phyloP scores from a whole-genome alignment of 1,140 invertebrate genomes.

The Diploscapter pachys region DNA sequence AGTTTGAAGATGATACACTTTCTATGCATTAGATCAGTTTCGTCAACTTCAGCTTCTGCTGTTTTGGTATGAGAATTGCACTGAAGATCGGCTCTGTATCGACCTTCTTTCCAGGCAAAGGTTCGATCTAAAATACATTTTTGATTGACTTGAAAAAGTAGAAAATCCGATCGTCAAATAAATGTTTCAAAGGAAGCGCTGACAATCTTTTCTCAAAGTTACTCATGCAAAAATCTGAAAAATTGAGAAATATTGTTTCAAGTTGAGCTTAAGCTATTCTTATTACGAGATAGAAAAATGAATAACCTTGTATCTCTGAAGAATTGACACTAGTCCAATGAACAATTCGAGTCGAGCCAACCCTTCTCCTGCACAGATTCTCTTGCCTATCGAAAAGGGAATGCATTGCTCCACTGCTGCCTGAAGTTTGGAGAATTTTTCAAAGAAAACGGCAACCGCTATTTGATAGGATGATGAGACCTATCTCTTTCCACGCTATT shows the following conservation, averaged over 20 bases:
- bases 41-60: background rate
- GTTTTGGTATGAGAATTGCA: background rate
- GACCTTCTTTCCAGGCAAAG: background rate
- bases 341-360: background rate
- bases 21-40: too few relatives aligned
- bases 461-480: too few relatives aligned
- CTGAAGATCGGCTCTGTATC: background rate
- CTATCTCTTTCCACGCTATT: too few relatives aligned
- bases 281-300: too few relatives aligned
- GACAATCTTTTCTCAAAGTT: too few relatives aligned
- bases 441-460: too few relatives aligned
- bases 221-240: too few relatives aligned
- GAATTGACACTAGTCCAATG: background rate
- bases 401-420: background rate
- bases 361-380: background rate
- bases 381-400: background rate
- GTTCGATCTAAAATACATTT: background rate
- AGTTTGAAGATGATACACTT: too few relatives aligned
- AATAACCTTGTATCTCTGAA: background rate
- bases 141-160: background rate
- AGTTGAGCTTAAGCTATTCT: too few relatives aligned
- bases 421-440: too few relatives aligned
- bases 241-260: too few relatives aligned
- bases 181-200: background rate
- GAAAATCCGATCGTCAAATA: background rate